Conservation (phyloP, 2,113 vertebrate species). For the Alethe castanea region DNA sequence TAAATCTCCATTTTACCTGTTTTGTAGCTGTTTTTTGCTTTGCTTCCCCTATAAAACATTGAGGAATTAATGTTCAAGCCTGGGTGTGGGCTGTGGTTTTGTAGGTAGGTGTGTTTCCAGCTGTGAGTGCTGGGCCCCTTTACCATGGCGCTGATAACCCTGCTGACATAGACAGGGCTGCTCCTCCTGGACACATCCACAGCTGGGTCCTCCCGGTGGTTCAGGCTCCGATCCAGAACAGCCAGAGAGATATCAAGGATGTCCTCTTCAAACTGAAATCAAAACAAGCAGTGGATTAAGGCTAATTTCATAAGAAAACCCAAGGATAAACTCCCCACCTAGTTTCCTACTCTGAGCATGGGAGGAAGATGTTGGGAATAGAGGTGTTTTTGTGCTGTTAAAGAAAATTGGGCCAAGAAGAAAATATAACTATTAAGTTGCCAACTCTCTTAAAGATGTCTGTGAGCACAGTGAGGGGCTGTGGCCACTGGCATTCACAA, state of each 20-base stretch:
- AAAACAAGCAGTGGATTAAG: not conserved
- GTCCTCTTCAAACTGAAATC: constrained; percentile 56
- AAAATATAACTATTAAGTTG: not conserved
- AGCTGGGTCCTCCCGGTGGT: not conserved
- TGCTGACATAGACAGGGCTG: constrained; percentile 42
- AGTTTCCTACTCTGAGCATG: not conserved
- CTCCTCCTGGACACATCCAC: not conserved
- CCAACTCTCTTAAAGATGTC: not conserved
- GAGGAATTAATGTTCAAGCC: not conserved
- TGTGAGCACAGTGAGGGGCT: not conserved
- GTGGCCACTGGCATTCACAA: rapidly evolving
- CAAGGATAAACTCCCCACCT: not conserved
- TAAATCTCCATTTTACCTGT: not conserved
- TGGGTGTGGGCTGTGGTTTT: not conserved
- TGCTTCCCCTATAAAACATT: not conserved
- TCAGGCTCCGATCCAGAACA: constrained; percentile 49
- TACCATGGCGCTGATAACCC: constrained; percentile 57
- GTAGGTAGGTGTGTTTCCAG: not conserved
- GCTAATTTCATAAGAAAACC: not conserved
- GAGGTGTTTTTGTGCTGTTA: not conserved
- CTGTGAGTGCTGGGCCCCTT: not conserved
- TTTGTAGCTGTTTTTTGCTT: not conserved
- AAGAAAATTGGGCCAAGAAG: not conserved
- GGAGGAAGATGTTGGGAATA: not conserved
- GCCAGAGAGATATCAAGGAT: constrained; percentile 53